phyloP scores from a whole-genome alignment of 2,888 invertebrate species.

The Aporophyla nigra region DNA sequence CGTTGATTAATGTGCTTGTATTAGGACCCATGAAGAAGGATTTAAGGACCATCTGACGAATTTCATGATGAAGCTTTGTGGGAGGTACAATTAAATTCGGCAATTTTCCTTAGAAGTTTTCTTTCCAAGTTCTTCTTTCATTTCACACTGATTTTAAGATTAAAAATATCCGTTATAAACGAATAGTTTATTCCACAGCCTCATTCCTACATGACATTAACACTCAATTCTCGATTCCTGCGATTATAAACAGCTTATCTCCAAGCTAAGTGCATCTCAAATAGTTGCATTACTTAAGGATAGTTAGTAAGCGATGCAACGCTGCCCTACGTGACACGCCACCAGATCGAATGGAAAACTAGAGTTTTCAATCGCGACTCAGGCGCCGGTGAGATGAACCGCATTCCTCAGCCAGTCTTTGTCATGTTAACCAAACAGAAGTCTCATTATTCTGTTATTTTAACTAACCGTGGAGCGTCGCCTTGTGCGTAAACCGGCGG shows the following conservation, averaged over 20 bases:
- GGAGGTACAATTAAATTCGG: neutral
- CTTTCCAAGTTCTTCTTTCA: neutral
- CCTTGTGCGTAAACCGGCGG: constrained; percentile 59
- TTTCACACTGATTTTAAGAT: neutral
- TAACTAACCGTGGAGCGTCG: constrained; percentile 82
- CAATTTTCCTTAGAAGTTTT: neutral
- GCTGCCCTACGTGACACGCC: constrained; percentile 79
- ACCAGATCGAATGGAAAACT: constrained; percentile 85
- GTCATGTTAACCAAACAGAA: constrained; percentile 89
- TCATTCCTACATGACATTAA: constrained; percentile 41
- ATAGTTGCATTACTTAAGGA: constrained; percentile 70
- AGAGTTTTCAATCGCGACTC: constrained; percentile 77
- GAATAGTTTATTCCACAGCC: neutral
- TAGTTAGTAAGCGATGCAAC: constrained; percentile 58
- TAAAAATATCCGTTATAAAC: constrained; percentile 2
- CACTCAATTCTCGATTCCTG: constrained; percentile 20
- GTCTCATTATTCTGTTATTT: constrained; percentile 89
- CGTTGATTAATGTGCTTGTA: constrained; percentile 45
- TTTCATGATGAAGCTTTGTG: neutral
- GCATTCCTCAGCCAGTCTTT: constrained; percentile 85
- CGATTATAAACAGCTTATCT: constrained; percentile 58
- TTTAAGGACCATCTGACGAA: neutral
- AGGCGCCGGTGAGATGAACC: constrained; percentile 84
- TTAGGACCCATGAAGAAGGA: neutral
- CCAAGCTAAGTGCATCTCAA: constrained; percentile 49